A percentile compares a stretch with the other conserved stretches of the same genome.
phyloP scores from a whole-genome alignment of 2,113 vertebrate species.

The Gallinago media region DNA sequence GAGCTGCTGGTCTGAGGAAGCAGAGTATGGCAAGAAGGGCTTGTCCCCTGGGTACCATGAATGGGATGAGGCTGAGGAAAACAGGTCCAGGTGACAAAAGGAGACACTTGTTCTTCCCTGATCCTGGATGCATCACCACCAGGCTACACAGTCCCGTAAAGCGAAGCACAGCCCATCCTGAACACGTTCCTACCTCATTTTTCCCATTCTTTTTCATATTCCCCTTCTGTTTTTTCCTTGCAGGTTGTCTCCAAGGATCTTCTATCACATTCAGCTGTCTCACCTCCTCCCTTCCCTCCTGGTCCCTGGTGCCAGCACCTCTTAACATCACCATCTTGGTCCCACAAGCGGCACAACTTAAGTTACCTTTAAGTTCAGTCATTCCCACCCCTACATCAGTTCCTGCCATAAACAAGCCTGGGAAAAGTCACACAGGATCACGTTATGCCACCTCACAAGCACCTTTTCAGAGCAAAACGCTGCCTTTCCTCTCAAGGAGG shows the following conservation, averaged over 20 bases:
- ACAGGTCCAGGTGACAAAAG: background rate
- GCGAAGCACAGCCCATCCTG: background rate
- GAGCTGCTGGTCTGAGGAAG: background rate
- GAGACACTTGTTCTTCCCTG: too few species aligned
- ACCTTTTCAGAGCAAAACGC: background rate
- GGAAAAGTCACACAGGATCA: background rate
- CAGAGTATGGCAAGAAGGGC: background rate
- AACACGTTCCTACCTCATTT: too few species aligned
- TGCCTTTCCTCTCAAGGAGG: background rate
- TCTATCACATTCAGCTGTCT: background rate
- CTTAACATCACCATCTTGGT: background rate
- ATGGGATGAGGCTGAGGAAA: background rate
- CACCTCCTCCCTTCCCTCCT: background rate
- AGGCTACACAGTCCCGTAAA: fast-evolving
- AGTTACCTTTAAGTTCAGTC: background rate
- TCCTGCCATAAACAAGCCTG: background rate
- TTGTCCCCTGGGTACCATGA: fast-evolving
- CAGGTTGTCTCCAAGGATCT: background rate
- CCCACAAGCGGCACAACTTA: background rate
- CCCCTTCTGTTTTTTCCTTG: background rate
- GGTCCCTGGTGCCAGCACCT: background rate
- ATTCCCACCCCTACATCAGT: background rate
- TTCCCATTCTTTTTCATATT: background rate
- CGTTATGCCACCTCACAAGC: background rate
- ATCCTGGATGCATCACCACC: background rate